phyloP scores from a whole-genome alignment of 2,888 invertebrate species.

The Julus scanicus region DNA sequence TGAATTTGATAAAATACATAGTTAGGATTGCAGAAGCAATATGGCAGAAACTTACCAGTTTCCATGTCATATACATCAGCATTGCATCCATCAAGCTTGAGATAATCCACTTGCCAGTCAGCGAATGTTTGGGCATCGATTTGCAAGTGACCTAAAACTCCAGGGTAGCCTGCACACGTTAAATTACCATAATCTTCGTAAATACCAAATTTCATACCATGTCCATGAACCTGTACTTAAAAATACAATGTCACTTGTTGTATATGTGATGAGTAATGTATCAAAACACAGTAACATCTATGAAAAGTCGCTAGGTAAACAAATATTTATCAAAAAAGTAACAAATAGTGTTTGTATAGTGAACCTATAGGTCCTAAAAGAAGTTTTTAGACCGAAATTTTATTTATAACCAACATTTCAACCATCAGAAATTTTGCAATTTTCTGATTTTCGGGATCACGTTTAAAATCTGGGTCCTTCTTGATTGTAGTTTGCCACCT shows the following conservation, averaged over 20 bases:
- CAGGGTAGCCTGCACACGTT: constrained; percentile 70
- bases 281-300: too few species aligned
- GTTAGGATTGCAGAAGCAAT: neutral
- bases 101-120: constrained; percentile 69
- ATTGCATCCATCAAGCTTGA: constrained; percentile 70
- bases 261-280: constrained; percentile 3
- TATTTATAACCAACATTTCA: neutral
- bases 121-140: constrained; percentile 69
- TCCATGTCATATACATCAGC: constrained; percentile 62
- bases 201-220: constrained; percentile 69
- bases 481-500: too few species aligned
- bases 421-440: neutral
- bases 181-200: constrained; percentile 70
- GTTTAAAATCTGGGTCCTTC: too few species aligned
- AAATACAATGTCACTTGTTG: neutral
- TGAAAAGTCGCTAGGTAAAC: neutral
- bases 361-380: too few species aligned
- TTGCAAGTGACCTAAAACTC: constrained; percentile 66
- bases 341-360: neutral
- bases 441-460: too few species aligned
- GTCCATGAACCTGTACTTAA: constrained; percentile 62
- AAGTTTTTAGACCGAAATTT: too few species aligned
- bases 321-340: neutral
- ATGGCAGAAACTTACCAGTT: constrained; percentile 55
- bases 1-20: neutral